Conservation (phyloP, 2,113 vertebrate species). For the Bujurquina vittata region DNA sequence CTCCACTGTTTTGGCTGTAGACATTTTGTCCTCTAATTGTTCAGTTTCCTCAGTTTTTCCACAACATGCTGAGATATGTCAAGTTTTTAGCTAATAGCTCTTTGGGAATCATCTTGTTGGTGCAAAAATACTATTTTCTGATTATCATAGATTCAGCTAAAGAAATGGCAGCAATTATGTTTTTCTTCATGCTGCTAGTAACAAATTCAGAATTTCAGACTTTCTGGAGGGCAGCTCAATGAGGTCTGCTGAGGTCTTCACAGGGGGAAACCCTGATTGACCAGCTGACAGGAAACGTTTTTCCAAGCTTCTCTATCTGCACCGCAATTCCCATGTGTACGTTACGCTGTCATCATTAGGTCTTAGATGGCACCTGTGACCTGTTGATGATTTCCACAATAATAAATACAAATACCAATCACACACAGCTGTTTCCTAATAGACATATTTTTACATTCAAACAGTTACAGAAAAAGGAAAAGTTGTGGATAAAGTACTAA, state of each 20-base stretch:
- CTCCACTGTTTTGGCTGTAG: no score
- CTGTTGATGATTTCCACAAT: conserved; percentile 45
- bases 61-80: neutral
- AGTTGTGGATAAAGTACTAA: neutral
- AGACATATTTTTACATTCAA: neutral
- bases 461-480: neutral
- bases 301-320: conserved; percentile 45
- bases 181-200: no score
- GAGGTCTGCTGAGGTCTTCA: conserved; percentile 35
- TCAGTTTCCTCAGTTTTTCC: neutral
- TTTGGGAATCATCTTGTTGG: neutral
- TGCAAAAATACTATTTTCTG: neutral
- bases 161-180: neutral
- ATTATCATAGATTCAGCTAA: neutral
- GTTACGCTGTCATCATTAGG: conserved; percentile 44
- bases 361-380: conserved; percentile 40
- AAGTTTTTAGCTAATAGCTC: neutral
- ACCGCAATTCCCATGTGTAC: conserved; percentile 50
- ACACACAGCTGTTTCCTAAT: neutral
- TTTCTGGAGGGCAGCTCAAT: neutral
- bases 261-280: conserved; percentile 42
- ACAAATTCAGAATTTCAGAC: no score
- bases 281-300: conserved; percentile 47
- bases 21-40: neutral
- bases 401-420: conserved; percentile 10